Conservation (phyloP, 2,113 vertebrate species). For the Ceyx melanurus region DNA sequence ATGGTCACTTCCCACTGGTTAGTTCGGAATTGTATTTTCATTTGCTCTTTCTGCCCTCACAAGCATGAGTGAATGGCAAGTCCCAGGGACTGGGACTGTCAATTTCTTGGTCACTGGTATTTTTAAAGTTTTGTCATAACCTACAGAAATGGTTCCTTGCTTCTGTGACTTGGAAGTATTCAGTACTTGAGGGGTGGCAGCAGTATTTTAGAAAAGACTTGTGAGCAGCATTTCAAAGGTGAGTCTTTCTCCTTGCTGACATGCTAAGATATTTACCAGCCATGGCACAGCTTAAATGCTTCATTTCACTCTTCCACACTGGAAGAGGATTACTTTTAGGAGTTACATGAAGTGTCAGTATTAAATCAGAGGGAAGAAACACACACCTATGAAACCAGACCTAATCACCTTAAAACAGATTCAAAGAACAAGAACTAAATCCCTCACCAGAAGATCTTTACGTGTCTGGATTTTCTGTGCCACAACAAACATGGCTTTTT, state of each 20-base stretch:
- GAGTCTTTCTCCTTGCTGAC: background rate
- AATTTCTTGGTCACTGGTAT: background rate
- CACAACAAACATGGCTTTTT: slow-evolving; percentile 90
- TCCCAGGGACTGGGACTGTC: background rate
- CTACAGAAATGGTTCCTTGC: slow-evolving; percentile 35
- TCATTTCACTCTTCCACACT: background rate
- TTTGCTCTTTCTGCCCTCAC: background rate
- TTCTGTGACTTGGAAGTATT: slow-evolving; percentile 13
- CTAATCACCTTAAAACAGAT: background rate
- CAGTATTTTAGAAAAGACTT: background rate
- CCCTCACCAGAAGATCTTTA: slow-evolving; percentile 91
- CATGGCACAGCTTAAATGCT: background rate
- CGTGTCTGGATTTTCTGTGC: slow-evolving; percentile 94
- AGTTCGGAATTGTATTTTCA: background rate
- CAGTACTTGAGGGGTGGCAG: background rate
- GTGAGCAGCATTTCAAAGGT: background rate
- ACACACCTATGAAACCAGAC: background rate
- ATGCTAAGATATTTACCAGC: background rate
- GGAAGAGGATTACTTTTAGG: background rate
- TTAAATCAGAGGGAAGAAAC: background rate
- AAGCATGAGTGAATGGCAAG: slow-evolving; percentile 3
- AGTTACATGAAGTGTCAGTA: background rate
- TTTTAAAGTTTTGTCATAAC: slow-evolving; percentile 40
- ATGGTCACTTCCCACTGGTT: slow-evolving; percentile 14
- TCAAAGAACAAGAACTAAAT: background rate